phyloP scores from a whole-genome alignment of 2,797 vertebrate genomes.

The Microctenopoma stevenorrisi region DNA sequence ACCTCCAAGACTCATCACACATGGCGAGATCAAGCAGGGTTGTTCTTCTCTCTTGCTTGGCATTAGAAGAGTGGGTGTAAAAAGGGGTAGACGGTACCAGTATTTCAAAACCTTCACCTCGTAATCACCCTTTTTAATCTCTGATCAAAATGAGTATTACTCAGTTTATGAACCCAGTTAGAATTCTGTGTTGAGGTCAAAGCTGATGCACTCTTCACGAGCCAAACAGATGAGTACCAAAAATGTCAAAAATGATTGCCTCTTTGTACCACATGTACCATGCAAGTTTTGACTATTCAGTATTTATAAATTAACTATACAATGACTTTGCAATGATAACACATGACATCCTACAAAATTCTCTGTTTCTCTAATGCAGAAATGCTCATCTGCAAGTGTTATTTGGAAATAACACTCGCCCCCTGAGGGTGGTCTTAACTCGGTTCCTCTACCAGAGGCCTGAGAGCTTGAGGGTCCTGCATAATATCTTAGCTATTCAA shows the following conservation, averaged over 20 bases:
- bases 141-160: constrained; percentile 52
- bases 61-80: constrained; percentile 73
- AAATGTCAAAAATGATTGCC: neutral
- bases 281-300: neutral
- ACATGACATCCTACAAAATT: neutral
- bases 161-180: constrained; percentile 44
- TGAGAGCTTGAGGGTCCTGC: too few species aligned
- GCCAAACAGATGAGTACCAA: neutral
- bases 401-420: constrained; percentile 8
- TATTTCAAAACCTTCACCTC: constrained; percentile 70
- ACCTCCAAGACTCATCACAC: constrained; percentile 85
- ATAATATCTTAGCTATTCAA: too few species aligned
- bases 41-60: constrained; percentile 72
- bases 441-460: too few species aligned
- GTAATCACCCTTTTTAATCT: constrained; percentile 58
- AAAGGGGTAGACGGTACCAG: constrained; percentile 61
- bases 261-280: neutral
- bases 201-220: neutral
- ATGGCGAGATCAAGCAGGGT: constrained; percentile 77
- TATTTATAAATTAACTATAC: neutral
- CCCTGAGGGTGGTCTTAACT: too few species aligned
- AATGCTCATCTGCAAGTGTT: constrained; percentile 21
- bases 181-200: constrained; percentile 4
- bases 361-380: constrained; percentile 2
- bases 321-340: neutral